These are phyloP conservation scores for Oceanodroma tethys DNA, from an alignment of 2,113 vertebrate genomes.

Conservation along the genomic window DNA sequence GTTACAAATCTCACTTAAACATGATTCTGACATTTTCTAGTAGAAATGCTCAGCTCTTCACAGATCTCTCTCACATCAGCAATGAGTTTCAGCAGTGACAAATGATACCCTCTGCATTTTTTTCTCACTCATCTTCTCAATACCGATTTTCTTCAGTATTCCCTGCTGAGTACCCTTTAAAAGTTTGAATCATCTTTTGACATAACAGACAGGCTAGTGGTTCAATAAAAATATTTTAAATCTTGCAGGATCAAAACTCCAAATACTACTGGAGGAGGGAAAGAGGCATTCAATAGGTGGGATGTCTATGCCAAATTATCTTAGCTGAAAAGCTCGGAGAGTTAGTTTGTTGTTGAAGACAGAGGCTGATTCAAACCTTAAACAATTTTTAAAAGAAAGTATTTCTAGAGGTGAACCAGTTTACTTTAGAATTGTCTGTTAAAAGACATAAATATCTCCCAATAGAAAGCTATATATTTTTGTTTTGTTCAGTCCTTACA, in stretches of 20 bases:
- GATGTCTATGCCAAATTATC: background rate
- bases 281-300: background rate
- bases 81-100: slow-evolving; percentile 36
- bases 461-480: background rate
- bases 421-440: background rate
- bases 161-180: slow-evolving; percentile 28
- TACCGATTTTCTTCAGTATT: slow-evolving; percentile 34
- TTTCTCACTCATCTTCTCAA: slow-evolving; percentile 44
- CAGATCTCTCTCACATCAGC: background rate
- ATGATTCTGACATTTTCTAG: background rate
- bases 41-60: background rate
- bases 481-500: background rate
- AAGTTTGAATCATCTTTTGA: slow-evolving; percentile 48
- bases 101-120: slow-evolving; percentile 23
- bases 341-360: background rate
- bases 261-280: background rate
- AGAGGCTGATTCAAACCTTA: background rate
- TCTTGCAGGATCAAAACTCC: background rate
- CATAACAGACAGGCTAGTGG: background rate
- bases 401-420: background rate
- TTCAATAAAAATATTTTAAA: background rate
- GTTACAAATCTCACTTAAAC: slow-evolving; percentile 10
- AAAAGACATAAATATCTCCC: background rate
- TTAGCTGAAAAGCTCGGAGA: background rate
- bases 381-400: background rate